phyloP scores from a whole-genome alignment of 2,113 vertebrate genomes.

The Ophiodon elongatus region DNA sequence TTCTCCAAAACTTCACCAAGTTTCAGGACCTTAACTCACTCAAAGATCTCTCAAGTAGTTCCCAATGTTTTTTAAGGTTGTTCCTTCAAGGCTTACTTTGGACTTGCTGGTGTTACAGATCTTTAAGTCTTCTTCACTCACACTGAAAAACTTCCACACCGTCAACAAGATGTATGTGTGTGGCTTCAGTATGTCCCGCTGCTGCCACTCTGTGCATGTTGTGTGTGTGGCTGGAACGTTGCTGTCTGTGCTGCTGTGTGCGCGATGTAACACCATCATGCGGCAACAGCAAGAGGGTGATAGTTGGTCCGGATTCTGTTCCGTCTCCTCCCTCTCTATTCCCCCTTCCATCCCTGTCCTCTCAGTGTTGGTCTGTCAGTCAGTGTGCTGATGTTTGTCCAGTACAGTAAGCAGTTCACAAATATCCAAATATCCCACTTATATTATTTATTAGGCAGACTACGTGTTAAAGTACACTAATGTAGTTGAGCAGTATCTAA shows the following conservation, averaged over 20 bases:
- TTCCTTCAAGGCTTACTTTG: too few relatives aligned
- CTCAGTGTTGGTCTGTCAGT: constrained; percentile 73
- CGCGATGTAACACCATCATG: too few relatives aligned
- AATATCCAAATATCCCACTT: constrained; percentile 57
- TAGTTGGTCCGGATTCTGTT: constrained; percentile 56
- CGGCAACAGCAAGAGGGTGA: constrained; percentile 40
- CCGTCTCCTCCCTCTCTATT: constrained; percentile 54
- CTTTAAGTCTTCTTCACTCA: too few relatives aligned
- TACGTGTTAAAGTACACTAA: too few relatives aligned
- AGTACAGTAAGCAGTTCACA: constrained; percentile 38
- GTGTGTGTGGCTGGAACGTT: too few relatives aligned
- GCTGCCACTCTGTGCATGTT: too few relatives aligned
- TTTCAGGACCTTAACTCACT: not conserved
- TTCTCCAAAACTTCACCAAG: not conserved
- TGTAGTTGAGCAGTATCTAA: too few relatives aligned
- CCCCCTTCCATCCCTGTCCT: constrained; percentile 69
- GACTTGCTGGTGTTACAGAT: too few relatives aligned
- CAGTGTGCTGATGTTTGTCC: constrained; percentile 73
- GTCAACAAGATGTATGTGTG: not conserved
- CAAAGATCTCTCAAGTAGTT: not conserved
- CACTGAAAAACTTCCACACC: too few relatives aligned
- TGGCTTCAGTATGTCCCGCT: too few relatives aligned
- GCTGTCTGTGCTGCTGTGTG: too few relatives aligned
- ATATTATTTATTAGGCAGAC: constrained; percentile 16
- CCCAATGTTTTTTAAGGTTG: too few relatives aligned